Conservation (phyloP, 2,113 vertebrate genomes). For the Psephotus haematonotus region DNA sequence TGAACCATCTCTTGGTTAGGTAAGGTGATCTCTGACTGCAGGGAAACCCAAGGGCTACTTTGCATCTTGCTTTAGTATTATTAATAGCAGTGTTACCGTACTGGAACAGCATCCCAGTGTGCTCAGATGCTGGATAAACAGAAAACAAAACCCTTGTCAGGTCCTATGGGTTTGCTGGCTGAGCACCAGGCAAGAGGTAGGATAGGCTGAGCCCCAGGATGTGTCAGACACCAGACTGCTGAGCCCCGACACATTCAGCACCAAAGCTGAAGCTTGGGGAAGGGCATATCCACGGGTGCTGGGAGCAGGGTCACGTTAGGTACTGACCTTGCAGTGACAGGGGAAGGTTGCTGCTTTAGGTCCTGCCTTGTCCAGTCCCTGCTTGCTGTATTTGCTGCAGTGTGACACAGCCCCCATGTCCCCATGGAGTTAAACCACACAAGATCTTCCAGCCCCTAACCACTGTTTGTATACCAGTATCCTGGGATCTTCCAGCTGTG, state of each 20-base stretch:
- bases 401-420: accelerated
- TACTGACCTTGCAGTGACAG: background rate
- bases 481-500: background rate
- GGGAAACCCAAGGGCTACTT: background rate
- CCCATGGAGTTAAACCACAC: background rate
- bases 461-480: background rate
- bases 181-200: background rate
- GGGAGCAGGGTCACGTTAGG: background rate
- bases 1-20: background rate
- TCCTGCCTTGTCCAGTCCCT: background rate
- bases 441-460: background rate
- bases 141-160: accelerated
- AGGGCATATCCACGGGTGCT: background rate
- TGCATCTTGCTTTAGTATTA: background rate
- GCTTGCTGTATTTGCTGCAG: background rate
- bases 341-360: background rate
- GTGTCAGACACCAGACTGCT: accelerated
- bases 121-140: background rate
- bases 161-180: accelerated
- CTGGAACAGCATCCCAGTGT: background rate
- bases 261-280: background rate
- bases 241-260: background rate
- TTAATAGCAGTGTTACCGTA: background rate
- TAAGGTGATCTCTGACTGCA: background rate
- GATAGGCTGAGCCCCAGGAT: background rate